Base-by-base conservation (phyloP, 2,888 invertebrate genomes). In the Neoitamus cyanurus region DNA sequence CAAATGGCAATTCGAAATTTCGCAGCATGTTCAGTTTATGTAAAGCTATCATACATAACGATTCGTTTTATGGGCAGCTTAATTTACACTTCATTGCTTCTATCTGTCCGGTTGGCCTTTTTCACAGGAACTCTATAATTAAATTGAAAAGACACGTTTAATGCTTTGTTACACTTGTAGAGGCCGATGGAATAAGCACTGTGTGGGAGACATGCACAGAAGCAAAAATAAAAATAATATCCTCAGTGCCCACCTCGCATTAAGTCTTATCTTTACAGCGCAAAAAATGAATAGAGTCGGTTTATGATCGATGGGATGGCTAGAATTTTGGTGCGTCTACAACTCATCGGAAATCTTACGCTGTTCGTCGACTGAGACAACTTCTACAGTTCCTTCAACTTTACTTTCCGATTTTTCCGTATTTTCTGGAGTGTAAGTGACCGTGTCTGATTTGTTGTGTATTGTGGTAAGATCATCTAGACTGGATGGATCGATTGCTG, bases 391-490 rank as follows among this genome's bases (percentile, higher is more conserved):
- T 83, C 91, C 91, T 37, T 28, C 36, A 28, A 84, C 84, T 34
- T 68, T 85, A 77, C 75, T 58, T 15, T 37, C 15, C n/a, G 28
- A 15, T 58, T 58, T 58, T 58, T 58, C 42, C n/a, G n/a, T 4
- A 28, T 83, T 73, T 5, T 31, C 58, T 86, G 91, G 90, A 87
- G 89, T 88, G 84, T 90, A 91, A 85, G 90, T 90, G 84, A 91
- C 91, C 86, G 89, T 88, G 87, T 90, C 88, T 83, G 90, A 89
- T 85, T 90, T 87, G 87, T 89, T 91, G 87, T 88, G 88, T 86
- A 89, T 89, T 86, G 90, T 88, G 69, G 86, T 86, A 86, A 88
- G 87, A 75, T 89, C 89, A 86, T 86, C 86, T 72, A 73, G 68
- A 85, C 87, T 85, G 20, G 48, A 42, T 28, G 84, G 25, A 15